Evolutionary conservation across 2,797 vertebrate genomes (phyloP).

Genomic region (Mus minutoides): DNA sequence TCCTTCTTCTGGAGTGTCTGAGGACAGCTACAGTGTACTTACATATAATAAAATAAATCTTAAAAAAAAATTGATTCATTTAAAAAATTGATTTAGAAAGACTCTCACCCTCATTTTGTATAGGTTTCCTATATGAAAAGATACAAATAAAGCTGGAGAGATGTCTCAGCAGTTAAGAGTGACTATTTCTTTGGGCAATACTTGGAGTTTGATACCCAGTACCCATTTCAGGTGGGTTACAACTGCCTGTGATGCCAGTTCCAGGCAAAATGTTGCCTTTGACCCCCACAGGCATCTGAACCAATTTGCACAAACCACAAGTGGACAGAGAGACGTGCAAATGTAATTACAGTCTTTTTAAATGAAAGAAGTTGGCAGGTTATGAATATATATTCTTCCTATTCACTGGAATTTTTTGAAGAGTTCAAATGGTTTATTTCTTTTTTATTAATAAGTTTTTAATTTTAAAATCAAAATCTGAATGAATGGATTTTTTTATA

Average conservation of each 20-base stretch:
- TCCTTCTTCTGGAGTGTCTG: no score
- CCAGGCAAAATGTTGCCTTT: not conserved
- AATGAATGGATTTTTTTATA: not conserved
- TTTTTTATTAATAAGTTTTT: not conserved
- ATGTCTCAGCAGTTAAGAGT: not conserved
- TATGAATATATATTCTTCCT: not conserved
- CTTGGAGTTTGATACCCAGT: not conserved
- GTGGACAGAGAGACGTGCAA: not conserved
- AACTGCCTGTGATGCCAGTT: not conserved
- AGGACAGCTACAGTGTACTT: no score
- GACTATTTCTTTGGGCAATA: not conserved
- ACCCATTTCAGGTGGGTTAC: not conserved
- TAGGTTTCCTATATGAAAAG: not conserved
- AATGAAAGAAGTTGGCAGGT: not conserved
- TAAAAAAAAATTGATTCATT: not conserved
- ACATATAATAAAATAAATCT: no score
- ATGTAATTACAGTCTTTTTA: not conserved
- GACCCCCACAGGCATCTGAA: not conserved
- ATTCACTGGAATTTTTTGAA: not conserved
- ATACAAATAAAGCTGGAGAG: not conserved
- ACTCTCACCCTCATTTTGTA: rapidly evolving
- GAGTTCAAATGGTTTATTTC: not conserved
- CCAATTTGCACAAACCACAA: not conserved
- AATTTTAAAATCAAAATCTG: not conserved
- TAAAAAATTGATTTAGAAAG: not conserved